Evolutionary conservation across 2,888 invertebrate species (phyloP).

Genomic region (Dusona sp.): DNA sequence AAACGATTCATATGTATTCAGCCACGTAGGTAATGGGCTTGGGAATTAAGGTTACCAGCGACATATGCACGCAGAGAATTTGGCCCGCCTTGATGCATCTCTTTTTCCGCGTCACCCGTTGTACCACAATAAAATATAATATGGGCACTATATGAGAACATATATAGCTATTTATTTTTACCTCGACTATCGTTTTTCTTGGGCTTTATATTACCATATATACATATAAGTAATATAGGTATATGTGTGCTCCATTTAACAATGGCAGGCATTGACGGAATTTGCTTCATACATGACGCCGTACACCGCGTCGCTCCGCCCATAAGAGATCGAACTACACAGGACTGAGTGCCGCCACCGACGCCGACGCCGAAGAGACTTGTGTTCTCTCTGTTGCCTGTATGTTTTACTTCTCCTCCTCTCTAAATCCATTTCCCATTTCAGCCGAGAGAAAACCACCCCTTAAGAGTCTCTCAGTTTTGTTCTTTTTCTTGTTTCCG

Average conservation of each 20-base stretch:
- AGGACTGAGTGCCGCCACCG: slow-evolving; percentile 65
- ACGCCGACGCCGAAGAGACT: slow-evolving; percentile 17
- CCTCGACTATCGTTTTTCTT: slow-evolving; percentile 70
- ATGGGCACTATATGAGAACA: slow-evolving; percentile 67
- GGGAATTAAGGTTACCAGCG: neutral
- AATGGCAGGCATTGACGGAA: slow-evolving; percentile 82
- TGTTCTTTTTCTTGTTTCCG: neutral
- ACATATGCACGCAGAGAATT: neutral
- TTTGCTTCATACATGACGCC: slow-evolving; percentile 82
- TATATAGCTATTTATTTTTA: slow-evolving; percentile 81
- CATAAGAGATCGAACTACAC: slow-evolving; percentile 81
- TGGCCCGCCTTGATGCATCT: neutral
- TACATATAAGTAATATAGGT: slow-evolving; percentile 28
- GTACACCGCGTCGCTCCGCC: slow-evolving; percentile 83
- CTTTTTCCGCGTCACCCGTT: slow-evolving; percentile 13
- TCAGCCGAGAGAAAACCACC: neutral
- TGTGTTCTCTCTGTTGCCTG: neutral
- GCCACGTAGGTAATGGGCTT: neutral
- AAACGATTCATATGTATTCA: neutral
- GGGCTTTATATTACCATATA: slow-evolving; percentile 21
- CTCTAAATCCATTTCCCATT: neutral
- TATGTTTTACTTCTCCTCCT: slow-evolving; percentile 1
- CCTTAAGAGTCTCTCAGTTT: neutral
- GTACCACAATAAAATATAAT: slow-evolving; percentile 56
- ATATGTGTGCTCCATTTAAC: slow-evolving; percentile 69